Evolutionary conservation across 1,140 invertebrate species (phyloP).

Genomic region (Saxidomus purpurata): DNA sequence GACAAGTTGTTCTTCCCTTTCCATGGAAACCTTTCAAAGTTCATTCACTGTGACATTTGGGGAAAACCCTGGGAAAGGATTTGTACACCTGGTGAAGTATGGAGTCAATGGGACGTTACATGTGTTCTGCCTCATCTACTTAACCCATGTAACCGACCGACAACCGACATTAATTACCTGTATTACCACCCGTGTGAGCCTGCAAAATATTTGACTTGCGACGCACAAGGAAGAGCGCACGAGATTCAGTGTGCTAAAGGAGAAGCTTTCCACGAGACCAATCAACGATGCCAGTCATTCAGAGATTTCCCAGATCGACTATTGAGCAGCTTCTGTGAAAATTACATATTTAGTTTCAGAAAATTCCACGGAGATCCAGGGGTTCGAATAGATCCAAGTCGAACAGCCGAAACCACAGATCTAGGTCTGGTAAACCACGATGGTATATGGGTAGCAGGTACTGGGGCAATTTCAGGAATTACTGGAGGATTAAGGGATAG

Average conservation of each 20-base stretch:
- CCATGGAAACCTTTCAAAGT: constrained; percentile 65
- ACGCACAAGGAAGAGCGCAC: background rate
- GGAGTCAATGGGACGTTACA: constrained; percentile 64
- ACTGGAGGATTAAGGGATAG: background rate
- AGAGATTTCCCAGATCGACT: background rate
- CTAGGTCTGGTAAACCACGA: background rate
- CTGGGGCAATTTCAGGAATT: background rate
- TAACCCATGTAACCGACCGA: constrained; percentile 46
- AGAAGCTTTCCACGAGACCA: constrained; percentile 8
- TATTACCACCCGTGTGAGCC: constrained; percentile 56
- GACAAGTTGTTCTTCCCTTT: constrained; percentile 71
- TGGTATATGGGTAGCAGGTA: background rate
- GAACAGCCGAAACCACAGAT: background rate
- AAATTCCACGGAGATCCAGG: background rate
- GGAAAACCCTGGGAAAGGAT: constrained; percentile 72
- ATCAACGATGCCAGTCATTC: background rate
- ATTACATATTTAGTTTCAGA: constrained; percentile 53
- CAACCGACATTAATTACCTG: constrained; percentile 28
- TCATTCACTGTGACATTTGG: constrained; percentile 77
- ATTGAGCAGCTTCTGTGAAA: constrained; percentile 35
- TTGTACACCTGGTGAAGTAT: constrained; percentile 66
- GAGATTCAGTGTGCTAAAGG: background rate
- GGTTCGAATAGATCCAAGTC: background rate
- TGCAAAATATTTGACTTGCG: constrained; percentile 43
- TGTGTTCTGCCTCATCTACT: constrained; percentile 63